Conservation (phyloP, 2,113 vertebrate species). For the Verasper variegatus region DNA sequence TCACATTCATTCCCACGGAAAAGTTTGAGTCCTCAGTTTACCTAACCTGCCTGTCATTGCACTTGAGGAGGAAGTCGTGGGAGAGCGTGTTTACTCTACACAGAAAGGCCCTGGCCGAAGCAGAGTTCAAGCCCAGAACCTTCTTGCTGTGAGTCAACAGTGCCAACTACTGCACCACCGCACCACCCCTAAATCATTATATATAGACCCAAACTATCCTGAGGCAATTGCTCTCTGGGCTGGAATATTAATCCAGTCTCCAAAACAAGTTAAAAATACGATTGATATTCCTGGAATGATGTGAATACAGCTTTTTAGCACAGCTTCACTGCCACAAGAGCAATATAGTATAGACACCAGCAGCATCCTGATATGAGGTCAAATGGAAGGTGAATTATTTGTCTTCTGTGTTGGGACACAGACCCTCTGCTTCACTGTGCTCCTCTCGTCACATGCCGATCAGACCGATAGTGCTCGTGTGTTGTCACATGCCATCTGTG, state of each 20-base stretch:
- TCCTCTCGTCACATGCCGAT: constrained; percentile 62
- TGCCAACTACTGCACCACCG: background rate
- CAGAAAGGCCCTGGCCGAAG: too few relatives aligned
- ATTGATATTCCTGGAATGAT: too few relatives aligned
- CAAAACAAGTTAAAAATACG: too few relatives aligned
- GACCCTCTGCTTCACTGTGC: constrained; percentile 7
- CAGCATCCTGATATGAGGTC: background rate
- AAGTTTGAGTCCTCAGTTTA: too few relatives aligned
- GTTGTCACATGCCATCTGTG: constrained; percentile 74
- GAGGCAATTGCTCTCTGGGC: too few relatives aligned
- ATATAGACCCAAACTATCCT: background rate
- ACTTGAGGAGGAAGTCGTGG: too few relatives aligned
- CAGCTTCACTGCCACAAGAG: too few relatives aligned
- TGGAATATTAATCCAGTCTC: too few relatives aligned
- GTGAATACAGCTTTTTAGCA: too few relatives aligned
- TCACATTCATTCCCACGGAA: too few relatives aligned
- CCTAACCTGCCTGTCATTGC: too few relatives aligned
- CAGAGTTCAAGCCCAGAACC: background rate
- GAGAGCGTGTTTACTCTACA: too few relatives aligned
- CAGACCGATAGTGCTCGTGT: constrained; percentile 28
- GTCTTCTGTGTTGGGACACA: background rate
- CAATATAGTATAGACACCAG: background rate
- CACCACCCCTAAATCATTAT: background rate
- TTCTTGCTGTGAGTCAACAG: background rate
- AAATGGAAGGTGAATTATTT: background rate